These are phyloP conservation scores for Silvanus unidentatus DNA, from an alignment of 2,888 invertebrate genomes.

Conservation along the genomic window DNA sequence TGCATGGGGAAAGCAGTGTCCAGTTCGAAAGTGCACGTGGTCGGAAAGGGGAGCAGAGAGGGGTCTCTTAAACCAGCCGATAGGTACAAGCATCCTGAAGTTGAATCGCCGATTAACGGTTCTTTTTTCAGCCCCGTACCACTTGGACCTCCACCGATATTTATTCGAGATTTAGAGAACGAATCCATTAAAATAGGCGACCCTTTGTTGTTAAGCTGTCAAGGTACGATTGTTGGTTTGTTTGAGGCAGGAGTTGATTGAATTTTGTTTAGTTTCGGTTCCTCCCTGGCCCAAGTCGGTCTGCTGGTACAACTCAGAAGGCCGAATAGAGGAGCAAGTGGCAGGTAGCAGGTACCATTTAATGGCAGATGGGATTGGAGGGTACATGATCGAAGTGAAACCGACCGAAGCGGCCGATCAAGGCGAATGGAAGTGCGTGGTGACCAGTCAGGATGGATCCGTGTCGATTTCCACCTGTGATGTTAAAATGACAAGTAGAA, in stretches of 20 bases:
- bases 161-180: slow-evolving; percentile 68
- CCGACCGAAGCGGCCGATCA: slow-evolving; percentile 75
- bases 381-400: slow-evolving; percentile 69
- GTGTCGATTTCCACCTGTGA: slow-evolving; percentile 70
- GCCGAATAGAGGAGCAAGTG: slow-evolving; percentile 63
- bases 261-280: slow-evolving; percentile 56
- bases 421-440: slow-evolving; percentile 87
- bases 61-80: slow-evolving; percentile 65
- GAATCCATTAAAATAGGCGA: slow-evolving; percentile 70
- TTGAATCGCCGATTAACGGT: not conserved
- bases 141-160: slow-evolving; percentile 70
- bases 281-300: slow-evolving; percentile 82
- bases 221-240: slow-evolving; percentile 58
- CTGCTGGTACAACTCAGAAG: slow-evolving; percentile 81
- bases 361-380: slow-evolving; percentile 77
- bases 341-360: slow-evolving; percentile 58
- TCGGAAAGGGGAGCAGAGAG: slow-evolving; percentile 66
- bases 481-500: slow-evolving; percentile 73
- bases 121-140: slow-evolving; percentile 44
- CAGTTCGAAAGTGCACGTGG: slow-evolving; percentile 76
- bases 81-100: slow-evolving; percentile 45
- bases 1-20: slow-evolving; percentile 83
- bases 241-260: not conserved
- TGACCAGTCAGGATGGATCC: slow-evolving; percentile 67
- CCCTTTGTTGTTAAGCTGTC: slow-evolving; percentile 65